Base-by-base conservation (phyloP, 2,113 vertebrate species). In the Rhinopithecus roxellana region DNA sequence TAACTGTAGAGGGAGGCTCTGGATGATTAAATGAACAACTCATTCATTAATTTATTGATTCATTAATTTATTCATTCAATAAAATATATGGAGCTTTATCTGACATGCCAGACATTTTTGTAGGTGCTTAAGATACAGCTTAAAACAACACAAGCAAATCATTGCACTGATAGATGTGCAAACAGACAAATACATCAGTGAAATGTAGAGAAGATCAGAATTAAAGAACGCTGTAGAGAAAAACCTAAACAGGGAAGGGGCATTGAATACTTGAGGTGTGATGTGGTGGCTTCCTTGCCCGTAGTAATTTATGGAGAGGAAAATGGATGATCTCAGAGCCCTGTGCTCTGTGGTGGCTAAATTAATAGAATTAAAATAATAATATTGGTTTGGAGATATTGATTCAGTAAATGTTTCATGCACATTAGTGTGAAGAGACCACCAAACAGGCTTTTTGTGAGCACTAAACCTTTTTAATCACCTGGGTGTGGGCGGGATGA, bases 271-370 rank as follows among this genome's bases (percentile, higher is more conserved):
- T 10, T 18, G 20, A 8, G 1, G 3, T 12, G 16, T 27, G n/a
- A 32, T 2, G 4, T 3, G 4, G 1, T 14, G 3, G 0, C 16
- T 64, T 92, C 22, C 57, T 40, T 52, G 5, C 1, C 17, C 1
- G 14, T 3, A 32, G 18, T n/a, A 48, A 77, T 40, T 64, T 50
- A 81, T 38, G 6, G 23, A 77, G 5, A 93, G 80, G 16, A 52
- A 59, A 52, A 8, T 45, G 1, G 16, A 35, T 74, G 17, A 80
- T 35, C 12, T 55, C 59, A 23, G 18, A 69, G 35, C 69, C 17
- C 3, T 40, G 9, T 25, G 6, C 30, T 87, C 30, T 27, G 20
- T 18, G 12, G 18, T 20, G 11, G 8, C 25, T 50, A 57, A 89
- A 77, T 30, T 78, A 67, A 38, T 38, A 67, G 10, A 10, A 12